Conservation (phyloP, 2,113 vertebrate genomes). For the Sisor rabdophorus region DNA sequence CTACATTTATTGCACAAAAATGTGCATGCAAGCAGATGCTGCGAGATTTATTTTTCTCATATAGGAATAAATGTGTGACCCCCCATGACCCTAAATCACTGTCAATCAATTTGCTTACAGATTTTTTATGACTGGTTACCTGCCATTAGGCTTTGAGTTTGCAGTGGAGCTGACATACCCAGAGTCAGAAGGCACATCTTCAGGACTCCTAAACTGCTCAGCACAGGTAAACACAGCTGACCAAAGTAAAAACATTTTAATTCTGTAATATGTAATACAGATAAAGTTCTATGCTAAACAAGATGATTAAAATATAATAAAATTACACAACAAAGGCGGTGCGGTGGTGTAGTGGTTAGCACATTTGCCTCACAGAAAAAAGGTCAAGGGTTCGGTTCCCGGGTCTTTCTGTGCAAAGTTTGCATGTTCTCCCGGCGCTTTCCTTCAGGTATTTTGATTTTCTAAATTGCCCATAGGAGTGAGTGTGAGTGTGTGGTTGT, state of each 20-base stretch:
- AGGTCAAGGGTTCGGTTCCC: too few species aligned
- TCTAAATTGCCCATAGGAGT: too few species aligned
- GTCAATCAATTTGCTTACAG: slow-evolving; percentile 58
- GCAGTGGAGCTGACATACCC: slow-evolving; percentile 91
- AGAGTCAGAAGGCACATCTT: slow-evolving; percentile 92
- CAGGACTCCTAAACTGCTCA: slow-evolving; percentile 89
- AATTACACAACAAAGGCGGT: background rate
- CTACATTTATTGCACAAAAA: background rate
- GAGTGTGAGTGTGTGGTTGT: too few species aligned
- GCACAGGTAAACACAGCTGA: slow-evolving; percentile 77
- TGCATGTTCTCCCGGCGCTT: too few species aligned
- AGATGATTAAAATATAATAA: background rate
- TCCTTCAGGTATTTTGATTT: too few species aligned
- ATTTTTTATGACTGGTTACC: slow-evolving; percentile 95
- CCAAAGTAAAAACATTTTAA: background rate
- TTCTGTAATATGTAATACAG: background rate
- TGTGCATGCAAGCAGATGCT: background rate
- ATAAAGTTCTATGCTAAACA: background rate
- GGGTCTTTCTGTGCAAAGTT: too few species aligned
- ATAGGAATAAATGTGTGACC: background rate
- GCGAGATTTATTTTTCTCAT: background rate
- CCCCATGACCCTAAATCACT: background rate
- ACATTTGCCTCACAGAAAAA: too few species aligned
- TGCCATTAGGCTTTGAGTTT: slow-evolving; percentile 94
- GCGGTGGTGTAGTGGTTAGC: too few species aligned